phyloP scores from a whole-genome alignment of 2,888 invertebrate species.

The Chaetogeoica ovagalla region DNA sequence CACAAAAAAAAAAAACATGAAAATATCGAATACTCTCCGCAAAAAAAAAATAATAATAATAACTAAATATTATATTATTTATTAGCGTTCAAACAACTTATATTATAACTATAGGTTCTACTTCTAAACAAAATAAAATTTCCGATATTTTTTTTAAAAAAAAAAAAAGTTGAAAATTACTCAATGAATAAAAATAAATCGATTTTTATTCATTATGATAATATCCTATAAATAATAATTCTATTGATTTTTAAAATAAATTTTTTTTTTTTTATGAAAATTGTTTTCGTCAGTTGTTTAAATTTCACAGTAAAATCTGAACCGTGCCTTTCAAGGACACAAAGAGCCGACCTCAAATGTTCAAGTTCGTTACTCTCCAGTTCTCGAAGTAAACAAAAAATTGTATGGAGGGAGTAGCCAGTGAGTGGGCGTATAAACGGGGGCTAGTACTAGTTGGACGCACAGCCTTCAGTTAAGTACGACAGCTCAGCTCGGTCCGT shows the following conservation, averaged over 20 bases:
- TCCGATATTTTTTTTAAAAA: not conserved
- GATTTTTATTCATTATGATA: not conserved
- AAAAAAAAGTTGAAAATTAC: too few relatives aligned
- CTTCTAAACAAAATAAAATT: not conserved
- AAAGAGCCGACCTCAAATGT: conserved; percentile 49
- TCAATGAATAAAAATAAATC: too few relatives aligned
- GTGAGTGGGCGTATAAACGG: conserved; percentile 48
- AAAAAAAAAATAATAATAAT: too few relatives aligned
- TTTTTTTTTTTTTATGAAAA: not conserved
- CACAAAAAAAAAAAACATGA: too few relatives aligned
- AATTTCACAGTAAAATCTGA: conserved; percentile 8
- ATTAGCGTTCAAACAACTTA: too few relatives aligned
- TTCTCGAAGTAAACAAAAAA: conserved; percentile 44
- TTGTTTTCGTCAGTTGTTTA: not conserved
- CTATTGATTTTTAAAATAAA: too few relatives aligned
- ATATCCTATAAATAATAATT: not conserved
- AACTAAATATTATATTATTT: too few relatives aligned
- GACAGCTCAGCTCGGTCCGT: conserved; percentile 49
- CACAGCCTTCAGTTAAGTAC: conserved; percentile 49
- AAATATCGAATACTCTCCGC: too few relatives aligned
- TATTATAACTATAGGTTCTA: too few relatives aligned
- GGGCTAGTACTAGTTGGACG: conserved; percentile 39
- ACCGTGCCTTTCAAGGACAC: conserved; percentile 47
- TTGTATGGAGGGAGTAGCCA: conserved; percentile 40
- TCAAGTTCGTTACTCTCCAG: conserved; percentile 52